Evolutionary conservation across 2,888 invertebrate species (phyloP), one percentile per base, ranked within the genome.

Genomic region (Apamea anceps): DNA sequence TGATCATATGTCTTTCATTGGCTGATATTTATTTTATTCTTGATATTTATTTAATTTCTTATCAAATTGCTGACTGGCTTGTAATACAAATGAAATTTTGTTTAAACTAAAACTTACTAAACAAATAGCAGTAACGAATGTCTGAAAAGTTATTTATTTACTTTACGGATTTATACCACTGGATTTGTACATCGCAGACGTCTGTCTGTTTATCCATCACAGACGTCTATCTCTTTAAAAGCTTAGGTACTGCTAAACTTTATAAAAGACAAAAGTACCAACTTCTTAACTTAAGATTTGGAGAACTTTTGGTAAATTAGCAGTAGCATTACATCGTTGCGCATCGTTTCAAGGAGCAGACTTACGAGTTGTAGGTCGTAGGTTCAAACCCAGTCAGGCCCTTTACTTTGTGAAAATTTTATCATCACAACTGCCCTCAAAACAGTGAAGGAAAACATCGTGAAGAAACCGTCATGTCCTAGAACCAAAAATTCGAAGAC

Each of bases 151-250:
- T 32, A 65, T 70, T 68, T 62, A 62, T 68, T 37, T 63, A 75
- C 18, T 75, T 68, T 48, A 57, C n/a, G 21, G 7, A 60, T 75
- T 68, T 5, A 48, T 76, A 25, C 2, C 25, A 57, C 62, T 76
- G 12, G 8, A 51, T 48, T 13, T 48, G 13, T 48, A 70, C 13
- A 70, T 70, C 63, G 21, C 42, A 51, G 45, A 63, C 8, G 51
- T 65, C 3, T 65, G 42, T 65, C 32, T 70, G 37, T 15, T 70
- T n/a, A 82, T 51, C 32, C 32, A 51, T 82, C 65, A 65, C 65
- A 81, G 82, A 76, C 71, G 57, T 70, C 25, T 37, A 57, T 57
- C 2, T 63, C n/a, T 28, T 15, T 32, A 21, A 82, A 57, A 70
- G n/a, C 45, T 62, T 10, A 57, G 12, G 12, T 57, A 42, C 45